Evolutionary conservation across 1,140 invertebrate genomes (phyloP).

Genomic region (Cotesia vestalis): DNA sequence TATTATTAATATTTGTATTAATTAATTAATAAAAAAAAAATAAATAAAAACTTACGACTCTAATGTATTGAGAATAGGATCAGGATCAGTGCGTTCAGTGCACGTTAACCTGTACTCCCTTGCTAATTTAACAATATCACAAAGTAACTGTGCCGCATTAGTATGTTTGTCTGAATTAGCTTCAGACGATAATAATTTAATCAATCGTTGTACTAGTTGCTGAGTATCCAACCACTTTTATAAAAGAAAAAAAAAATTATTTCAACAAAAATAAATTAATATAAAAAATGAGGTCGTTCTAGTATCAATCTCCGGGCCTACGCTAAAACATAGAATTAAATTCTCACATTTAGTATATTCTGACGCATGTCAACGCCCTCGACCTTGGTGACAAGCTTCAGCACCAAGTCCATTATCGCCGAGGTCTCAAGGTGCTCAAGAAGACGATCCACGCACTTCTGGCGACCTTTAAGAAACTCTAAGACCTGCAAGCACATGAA

Average conservation of each 20-base stretch:
- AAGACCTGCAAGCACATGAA: conserved; percentile 89
- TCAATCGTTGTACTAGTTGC: conserved; percentile 82
- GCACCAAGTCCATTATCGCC: conserved; percentile 92
- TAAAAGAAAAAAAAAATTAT: conserved; percentile 43
- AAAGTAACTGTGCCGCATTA: conserved; percentile 83
- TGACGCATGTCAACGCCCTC: conserved; percentile 80
- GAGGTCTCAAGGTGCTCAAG: conserved; percentile 92
- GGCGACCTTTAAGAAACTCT: conserved; percentile 87
- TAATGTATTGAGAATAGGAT: conserved; percentile 75
- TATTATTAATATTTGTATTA: conserved; percentile 24
- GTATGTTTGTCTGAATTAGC: conserved; percentile 78
- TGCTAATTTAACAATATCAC: conserved; percentile 79
- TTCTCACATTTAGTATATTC: conserved; percentile 83
- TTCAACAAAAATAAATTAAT: conserved; percentile 16
- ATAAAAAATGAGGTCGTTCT: background rate
- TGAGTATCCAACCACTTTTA: conserved; percentile 89
- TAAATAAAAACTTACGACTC: conserved; percentile 73
- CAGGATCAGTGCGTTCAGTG: conserved; percentile 69
- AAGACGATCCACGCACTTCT: conserved; percentile 85
- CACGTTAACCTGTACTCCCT: conserved; percentile 73
- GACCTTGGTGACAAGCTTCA: conserved; percentile 87
- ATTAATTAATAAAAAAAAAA: conserved; percentile 25
- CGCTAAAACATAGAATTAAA: conserved; percentile 21
- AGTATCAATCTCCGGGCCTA: conserved; percentile 1
- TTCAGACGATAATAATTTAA: conserved; percentile 80